Evolutionary conservation across 2,888 invertebrate species (phyloP), one percentile per base, ranked within the genome.

Genomic region (Ectropis crepuscularia): DNA sequence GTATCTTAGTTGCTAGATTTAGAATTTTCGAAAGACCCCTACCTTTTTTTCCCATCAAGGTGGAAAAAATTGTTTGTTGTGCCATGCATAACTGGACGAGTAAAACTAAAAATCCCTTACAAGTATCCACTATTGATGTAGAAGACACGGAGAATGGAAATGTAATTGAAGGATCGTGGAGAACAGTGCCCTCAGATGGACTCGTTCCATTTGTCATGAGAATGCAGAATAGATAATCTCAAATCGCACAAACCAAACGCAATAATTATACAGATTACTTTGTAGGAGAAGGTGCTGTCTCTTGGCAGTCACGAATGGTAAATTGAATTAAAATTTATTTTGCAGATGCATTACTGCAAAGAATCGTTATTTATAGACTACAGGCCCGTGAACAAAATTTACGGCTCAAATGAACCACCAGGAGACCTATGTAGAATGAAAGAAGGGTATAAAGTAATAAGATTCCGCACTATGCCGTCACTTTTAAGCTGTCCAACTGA

Each of bases 61-160:
- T 43, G 37, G 39, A 54, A 7, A 65, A 57, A 39, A 65, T 73
- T 48, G 63, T 70, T 16, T 63, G 61, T 51, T 69, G 69, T 57
- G 63, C 70, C 57, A 16, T 72, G 46, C 74, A 74, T 53, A 74
- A 74, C 51, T 74, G 72, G 72, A 43, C 63, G 9, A 61, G 73
- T 59, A 9, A 43, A 6, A 9, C n/a, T n/a, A 43, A 43, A 2
- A 43, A 43, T n/a, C n/a, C n/a, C n/a, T 9, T n/a, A 6, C 10
- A 43, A 6, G 5, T n/a, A 12, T 39, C 46, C 38, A 65, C 67
- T 46, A 53, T 71, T 47, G 69, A 70, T 53, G 49, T 41, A 11
- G 70, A 69, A 53, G 57, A 72, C 46, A 62, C 16, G 8, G 54
- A 58, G 9, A 59, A 38, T 36, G 61, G 65, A 4, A 43, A 12